Conservation (phyloP, 2,113 vertebrate species). For the Mormyrus lacerda region DNA sequence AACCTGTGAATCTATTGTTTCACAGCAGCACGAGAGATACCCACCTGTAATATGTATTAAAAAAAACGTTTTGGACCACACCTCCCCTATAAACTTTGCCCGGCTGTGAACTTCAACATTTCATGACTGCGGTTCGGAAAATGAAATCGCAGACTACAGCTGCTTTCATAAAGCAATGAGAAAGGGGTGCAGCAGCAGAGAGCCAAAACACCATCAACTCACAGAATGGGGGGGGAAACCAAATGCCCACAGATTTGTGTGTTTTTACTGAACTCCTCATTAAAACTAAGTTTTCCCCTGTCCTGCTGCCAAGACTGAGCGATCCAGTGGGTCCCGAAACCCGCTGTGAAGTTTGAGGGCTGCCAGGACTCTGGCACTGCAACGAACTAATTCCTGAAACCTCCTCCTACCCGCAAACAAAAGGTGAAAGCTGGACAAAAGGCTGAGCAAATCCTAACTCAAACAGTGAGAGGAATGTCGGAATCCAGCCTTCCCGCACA, state of each 20-base stretch:
- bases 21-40: background rate
- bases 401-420: background rate
- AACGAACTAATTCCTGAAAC: background rate
- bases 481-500: background rate
- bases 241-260: background rate
- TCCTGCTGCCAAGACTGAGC: background rate
- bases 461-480: background rate
- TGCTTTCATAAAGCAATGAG: background rate
- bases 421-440: background rate
- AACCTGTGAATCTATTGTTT: background rate
- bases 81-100: background rate
- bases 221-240: background rate
- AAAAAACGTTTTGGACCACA: background rate
- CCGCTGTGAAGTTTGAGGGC: too few species aligned
- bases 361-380: background rate
- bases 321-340: background rate
- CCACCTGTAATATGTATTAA: background rate
- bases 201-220: background rate
- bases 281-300: background rate
- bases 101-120: background rate
- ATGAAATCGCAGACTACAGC: background rate
- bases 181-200: background rate
- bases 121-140: background rate
- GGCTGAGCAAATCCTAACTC: background rate
- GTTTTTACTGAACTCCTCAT: conserved; percentile 5